Conservation (phyloP, 53 echinoderm and acorn worm genomes). For the Temnopleurus reevesii region DNA sequence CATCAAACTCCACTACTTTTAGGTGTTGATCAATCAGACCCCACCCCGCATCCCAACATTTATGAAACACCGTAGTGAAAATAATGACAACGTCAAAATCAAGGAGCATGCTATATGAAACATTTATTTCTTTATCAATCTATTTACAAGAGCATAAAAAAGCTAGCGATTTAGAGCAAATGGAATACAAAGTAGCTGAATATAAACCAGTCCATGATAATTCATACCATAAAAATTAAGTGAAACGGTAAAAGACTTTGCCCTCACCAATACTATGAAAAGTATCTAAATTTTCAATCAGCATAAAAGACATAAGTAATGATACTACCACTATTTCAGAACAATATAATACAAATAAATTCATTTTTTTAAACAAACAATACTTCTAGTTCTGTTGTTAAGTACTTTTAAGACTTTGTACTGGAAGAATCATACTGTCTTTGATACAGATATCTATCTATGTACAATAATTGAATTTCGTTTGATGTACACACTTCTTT, state of each 20-base stretch:
- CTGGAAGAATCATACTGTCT: background rate
- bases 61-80: background rate
- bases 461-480: no score
- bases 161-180: background rate
- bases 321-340: constrained; percentile 3
- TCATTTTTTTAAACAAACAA: background rate
- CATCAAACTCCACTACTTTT: no score
- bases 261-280: background rate
- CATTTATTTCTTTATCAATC: constrained; percentile 3
- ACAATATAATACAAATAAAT: background rate
- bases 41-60: no score
- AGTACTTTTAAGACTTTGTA: background rate
- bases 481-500: no score
- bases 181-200: constrained; percentile 9
- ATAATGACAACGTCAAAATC: background rate
- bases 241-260: background rate
- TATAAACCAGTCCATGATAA: background rate
- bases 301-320: background rate
- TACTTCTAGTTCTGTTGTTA: background rate
- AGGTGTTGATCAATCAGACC: no score
- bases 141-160: background rate
- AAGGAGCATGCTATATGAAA: background rate
- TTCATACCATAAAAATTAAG: background rate
- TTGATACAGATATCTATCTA: background rate
- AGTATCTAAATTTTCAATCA: background rate